Evolutionary conservation across 2,797 vertebrate genomes (phyloP), one percentile per base, ranked within the genome.

Genomic region (Coregonus ussuriensis): DNA sequence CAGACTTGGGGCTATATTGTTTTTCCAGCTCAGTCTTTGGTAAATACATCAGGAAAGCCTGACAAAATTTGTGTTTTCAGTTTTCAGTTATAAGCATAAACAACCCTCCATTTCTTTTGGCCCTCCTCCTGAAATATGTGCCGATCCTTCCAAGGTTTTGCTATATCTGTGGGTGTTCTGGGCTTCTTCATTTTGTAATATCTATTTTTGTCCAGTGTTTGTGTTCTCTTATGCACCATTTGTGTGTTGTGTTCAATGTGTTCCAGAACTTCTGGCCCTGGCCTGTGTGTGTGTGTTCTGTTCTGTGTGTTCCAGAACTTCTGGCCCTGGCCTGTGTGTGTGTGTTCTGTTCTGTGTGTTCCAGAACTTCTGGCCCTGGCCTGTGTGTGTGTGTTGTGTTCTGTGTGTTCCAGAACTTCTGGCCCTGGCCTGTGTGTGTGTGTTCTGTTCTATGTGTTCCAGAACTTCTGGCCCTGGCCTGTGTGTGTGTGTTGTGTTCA

Each of bases 21-120:
- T 90, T 89, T 88, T 87, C 85, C 78, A 13, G 25, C 80, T 86
- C 80, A 67, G 71, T 82, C 84, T 90, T 90, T 84, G 85, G 84
- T 90, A 91, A 92, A 91, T 89, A 88, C 89, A 91, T 91, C 88
- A 91, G 89, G 86, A 91, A 85, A 87, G 83, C 77, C 77, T 79
- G 86, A 82, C 83, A 79, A 81, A 89, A 87, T 85, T 67, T 82
- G 84, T 90, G 87, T 91, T 90, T 89, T 89, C 77, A 84, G 75
- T 85, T 83, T 71, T 51, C 74, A 81, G 79, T 83, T 81, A 82
- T 86, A 84, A 87, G 77, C 83, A 86, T 86, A 85, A 89, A 85
- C 81, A 89, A 79, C 75, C 79, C 86, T 81, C 73, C 41, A 37
- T 83, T 83, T 81, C 72, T 71, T 68, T 41, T 35, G 70, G 70